phyloP scores from a whole-genome alignment of 30 jellyfish, hydroid and myxozoan genomes.

The Mastigias papua region DNA sequence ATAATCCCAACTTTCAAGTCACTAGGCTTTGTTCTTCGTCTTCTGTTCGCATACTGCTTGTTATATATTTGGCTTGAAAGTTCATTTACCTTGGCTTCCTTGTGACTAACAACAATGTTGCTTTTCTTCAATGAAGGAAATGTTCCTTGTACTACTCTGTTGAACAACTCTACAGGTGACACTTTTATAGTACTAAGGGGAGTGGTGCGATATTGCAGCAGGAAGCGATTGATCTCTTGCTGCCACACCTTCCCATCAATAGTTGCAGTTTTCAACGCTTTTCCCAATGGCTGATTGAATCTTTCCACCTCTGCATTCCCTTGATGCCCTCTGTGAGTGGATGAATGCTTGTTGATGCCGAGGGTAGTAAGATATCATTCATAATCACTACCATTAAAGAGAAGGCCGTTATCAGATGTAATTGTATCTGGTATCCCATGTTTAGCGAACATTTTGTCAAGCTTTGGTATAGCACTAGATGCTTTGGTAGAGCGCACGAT shows the following conservation, averaged over 20 bases:
- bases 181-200: background rate
- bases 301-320: slow-evolving; percentile 58
- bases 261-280: no score
- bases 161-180: slow-evolving; percentile 24
- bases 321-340: slow-evolving; percentile 36
- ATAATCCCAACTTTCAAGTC: slow-evolving; percentile 14
- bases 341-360: slow-evolving; percentile 3
- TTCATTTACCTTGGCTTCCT: slow-evolving; percentile 6
- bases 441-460: slow-evolving; percentile 22
- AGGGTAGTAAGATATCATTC: background rate
- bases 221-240: slow-evolving; percentile 42
- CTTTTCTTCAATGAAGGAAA: background rate
- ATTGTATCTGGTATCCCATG: slow-evolving; percentile 35
- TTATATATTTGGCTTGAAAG: background rate
- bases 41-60: slow-evolving; percentile 28
- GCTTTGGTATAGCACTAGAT: no score
- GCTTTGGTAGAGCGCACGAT: slow-evolving; percentile 52
- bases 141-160: slow-evolving; percentile 45
- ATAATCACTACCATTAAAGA: slow-evolving; percentile 46
- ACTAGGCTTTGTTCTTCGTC: slow-evolving; percentile 14
- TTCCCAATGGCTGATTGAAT: slow-evolving; percentile 37
- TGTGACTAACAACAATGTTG: background rate
- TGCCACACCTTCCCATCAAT: slow-evolving; percentile 55
- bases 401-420: slow-evolving; percentile 67
- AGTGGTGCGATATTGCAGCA: background rate